Base-by-base conservation (phyloP, 2,797 vertebrate genomes). In the Halcyon badia region DNA sequence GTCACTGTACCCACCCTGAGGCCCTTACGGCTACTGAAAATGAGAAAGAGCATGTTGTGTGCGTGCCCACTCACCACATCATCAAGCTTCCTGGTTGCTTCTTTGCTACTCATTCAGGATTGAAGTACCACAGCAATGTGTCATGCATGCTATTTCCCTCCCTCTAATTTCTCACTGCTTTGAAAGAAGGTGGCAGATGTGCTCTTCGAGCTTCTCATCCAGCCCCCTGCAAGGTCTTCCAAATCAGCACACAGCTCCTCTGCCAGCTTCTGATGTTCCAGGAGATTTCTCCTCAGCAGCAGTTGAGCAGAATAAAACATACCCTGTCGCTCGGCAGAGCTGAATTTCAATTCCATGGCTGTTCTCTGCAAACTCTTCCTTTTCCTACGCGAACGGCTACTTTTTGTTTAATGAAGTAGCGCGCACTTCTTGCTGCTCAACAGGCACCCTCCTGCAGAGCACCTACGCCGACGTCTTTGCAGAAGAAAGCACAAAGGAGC, bases 1-100 rank as follows among this genome's bases (percentile, higher is more conserved):
- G 96, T 95, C 79, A 88, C 87, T 93, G 94, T 66, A 86, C 94
- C 96, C 88, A 84, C 95, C 94, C 95, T 68, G 94, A 95, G 60
- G 83, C 87, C 93, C 95, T 66, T 68, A 81, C 0, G 54, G 87
- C 95, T 95, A 93, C 93, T 92, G 94, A 85, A 89, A 89, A 95
- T 60, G 88, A 95, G 83, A 71, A 77, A 57, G 80, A 87, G 91
- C 87, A 91, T 70, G 84, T 75, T 94, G 94, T 41, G 90, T 16
- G 66, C 0, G 77, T 42, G 77, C 83, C 87, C 91, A 83, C 87
- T 48, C 44, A 71, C 70, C 71, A 84, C 3, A 71, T 37, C 80
- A 33, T 1, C 85, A 70, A 39, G 79, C 58, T 16, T 54, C 77
- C 95, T 61, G 72, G 51, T 19, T n/a, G 83, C 76, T 66, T 54